Conservation (phyloP, 2,888 invertebrate species). For the Dasypolia templi region DNA sequence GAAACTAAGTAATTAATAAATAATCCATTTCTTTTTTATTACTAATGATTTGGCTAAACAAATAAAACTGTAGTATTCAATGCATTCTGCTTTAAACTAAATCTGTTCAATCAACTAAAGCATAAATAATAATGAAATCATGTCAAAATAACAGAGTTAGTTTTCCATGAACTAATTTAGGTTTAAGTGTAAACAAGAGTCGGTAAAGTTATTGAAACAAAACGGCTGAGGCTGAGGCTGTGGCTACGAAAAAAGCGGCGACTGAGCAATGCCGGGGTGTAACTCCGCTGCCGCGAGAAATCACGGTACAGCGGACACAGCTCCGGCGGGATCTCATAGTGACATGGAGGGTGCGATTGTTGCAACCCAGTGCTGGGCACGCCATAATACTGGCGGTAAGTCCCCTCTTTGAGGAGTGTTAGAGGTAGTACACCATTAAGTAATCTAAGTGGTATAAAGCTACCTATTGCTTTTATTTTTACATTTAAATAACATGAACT, state of each 20-base stretch:
- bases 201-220: constrained; percentile 62
- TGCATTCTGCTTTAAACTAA: not conserved
- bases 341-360: too few species aligned
- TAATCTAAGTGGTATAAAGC: too few species aligned
- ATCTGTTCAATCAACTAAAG: not conserved
- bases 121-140: constrained; percentile 42
- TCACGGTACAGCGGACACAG: too few species aligned
- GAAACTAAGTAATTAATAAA: not conserved
- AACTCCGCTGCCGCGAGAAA: too few species aligned
- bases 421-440: too few species aligned
- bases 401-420: too few species aligned
- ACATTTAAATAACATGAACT: too few species aligned
- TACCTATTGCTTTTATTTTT: too few species aligned
- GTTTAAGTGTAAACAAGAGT: constrained; percentile 66
- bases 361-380: too few species aligned
- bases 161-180: constrained; percentile 65
- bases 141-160: constrained; percentile 47
- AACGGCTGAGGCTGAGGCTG: constrained; percentile 54
- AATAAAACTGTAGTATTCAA: not conserved
- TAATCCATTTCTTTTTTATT: not conserved
- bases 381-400: too few species aligned
- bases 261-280: too few species aligned
- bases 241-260: not conserved
- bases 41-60: not conserved
- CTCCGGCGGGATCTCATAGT: too few species aligned